Evolutionary conservation across 2,888 invertebrate genomes (phyloP), one percentile per base, ranked within the genome.

Genomic region (Minunthozetes semirufus): DNA sequence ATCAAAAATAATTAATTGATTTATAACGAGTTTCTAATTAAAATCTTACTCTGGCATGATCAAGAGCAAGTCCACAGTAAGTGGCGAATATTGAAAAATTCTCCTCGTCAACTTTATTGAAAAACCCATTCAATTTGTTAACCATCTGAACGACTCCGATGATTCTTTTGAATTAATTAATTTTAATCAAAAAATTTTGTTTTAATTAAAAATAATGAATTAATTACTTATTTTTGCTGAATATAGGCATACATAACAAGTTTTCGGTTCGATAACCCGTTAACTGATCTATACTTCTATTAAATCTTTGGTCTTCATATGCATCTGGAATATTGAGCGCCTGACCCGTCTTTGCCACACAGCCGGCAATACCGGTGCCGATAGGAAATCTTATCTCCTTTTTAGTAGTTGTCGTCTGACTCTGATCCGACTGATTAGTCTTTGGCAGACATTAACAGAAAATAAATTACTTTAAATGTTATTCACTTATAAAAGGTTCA

Each of bases 131-230:
- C 59, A 82, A 78, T 79, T 87, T 87, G 81, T 87, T 87, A n/a
- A 93, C 91, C 92, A 93, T 93, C 84, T 93, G 92, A 0, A 93
- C 91, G 0, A 93, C 92, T 1, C 91, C 92, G 76, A 93, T 92
- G 11, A 92, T 88, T 77, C 85, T 86, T 17, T 42, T 17, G 11
- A 25, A 15, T 73, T 13, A 53, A 38, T 29, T 25, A 61, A 61
- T 22, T 9, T 27, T 22, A 22, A 59, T 27, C 5, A 9, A 22
- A 59, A 59, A 29, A n/a, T 25, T 25, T 22, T 59, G 6, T 59
- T 5, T 22, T 25, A 59, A 59, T 22, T 27, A 22, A n/a, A 48
- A 48, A 61, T 1, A 33, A 15, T 68, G 19, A 9, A 19, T n/a
- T 19, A 66, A 81, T 80, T 80, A 85, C 85, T 86, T 87, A 48